Evolutionary conservation across 1,140 invertebrate genomes (phyloP), one percentile per base, ranked within the genome.

Genomic region (Ceratoteleas bidentatus): DNA sequence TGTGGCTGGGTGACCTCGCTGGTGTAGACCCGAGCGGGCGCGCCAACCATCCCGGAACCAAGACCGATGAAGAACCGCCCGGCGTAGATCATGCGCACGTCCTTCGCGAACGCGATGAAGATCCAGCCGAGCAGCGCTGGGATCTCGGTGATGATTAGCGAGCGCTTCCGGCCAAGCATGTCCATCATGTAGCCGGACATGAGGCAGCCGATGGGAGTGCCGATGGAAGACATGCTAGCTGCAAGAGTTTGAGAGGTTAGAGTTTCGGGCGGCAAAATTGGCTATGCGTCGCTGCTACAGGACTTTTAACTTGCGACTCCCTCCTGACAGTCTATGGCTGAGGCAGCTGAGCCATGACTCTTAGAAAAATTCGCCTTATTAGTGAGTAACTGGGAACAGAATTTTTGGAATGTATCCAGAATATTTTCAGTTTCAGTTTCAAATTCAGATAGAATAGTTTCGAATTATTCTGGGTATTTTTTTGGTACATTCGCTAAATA

Each of bases 101-200:
- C 92, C 4, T 91, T 90, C 0, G 94, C 93, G 15, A 86, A 91
- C 0, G 92, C 91, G 14, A 95, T 93, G 2, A 95, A 85, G 0
- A 95, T 86, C 95, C 95, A 96, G 2, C 95, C 95, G 0, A 94
- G 38, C 16, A 95, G 93, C 3, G 95, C 92, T 1, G 95, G 95
- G 8, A 95, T 88, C 84, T 95, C 94, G 0, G 94, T 95, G 15
- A 95, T 83, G 60, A 95, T 94, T 9, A 96, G 89, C 1, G 94
- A 95, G 1, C 91, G 87, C 70, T 94, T 93, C 24, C 95, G 88
- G 0, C 95, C 95, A 36, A 95, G 92, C 57, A 88, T 84, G 84
- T 96, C 95, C 94, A 95, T 95, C 76, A 96, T 88, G 57, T 95
- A 94, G 0, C 95, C 95, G 62, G 95, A 95, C 6, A 95, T 38